phyloP scores from a whole-genome alignment of 2,888 invertebrate species.

The Cheilosia vulpina region DNA sequence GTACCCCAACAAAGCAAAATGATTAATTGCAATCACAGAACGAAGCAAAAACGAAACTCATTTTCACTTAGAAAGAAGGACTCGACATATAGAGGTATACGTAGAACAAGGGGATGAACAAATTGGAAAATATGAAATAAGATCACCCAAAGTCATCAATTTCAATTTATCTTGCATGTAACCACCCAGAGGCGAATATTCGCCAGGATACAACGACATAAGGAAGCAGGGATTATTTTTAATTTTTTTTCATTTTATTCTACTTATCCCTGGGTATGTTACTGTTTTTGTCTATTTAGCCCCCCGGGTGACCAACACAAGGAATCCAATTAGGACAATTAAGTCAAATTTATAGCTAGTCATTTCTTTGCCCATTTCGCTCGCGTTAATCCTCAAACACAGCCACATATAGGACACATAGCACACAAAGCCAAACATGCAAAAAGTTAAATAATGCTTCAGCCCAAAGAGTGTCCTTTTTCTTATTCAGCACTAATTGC shows the following conservation, averaged over 20 bases:
- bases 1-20: slow-evolving; percentile 16
- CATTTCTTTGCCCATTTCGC: slow-evolving; percentile 65
- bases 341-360: slow-evolving; percentile 74
- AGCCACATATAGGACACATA: too few relatives aligned
- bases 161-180: slow-evolving; percentile 61
- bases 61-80: slow-evolving; percentile 47
- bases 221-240: slow-evolving; percentile 56
- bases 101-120: slow-evolving; percentile 1
- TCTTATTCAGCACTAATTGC: slow-evolving; percentile 71
- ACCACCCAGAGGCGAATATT: not conserved
- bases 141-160: slow-evolving; percentile 71
- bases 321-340: slow-evolving; percentile 75
- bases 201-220: slow-evolving; percentile 23
- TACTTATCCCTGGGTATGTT: slow-evolving; percentile 1
- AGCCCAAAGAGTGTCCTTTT: slow-evolving; percentile 50
- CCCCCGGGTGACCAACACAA: slow-evolving; percentile 52
- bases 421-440: slow-evolving; percentile 22
- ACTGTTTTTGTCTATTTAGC: not conserved
- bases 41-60: slow-evolving; percentile 45
- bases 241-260: slow-evolving; percentile 37
- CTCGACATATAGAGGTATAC: not conserved
- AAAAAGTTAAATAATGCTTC: slow-evolving; percentile 49
- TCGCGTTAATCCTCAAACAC: slow-evolving; percentile 31
- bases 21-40: slow-evolving; percentile 59
- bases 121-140: slow-evolving; percentile 72